Conservation (phyloP, 1,140 invertebrate genomes). For the Lutraria rhynchaena region DNA sequence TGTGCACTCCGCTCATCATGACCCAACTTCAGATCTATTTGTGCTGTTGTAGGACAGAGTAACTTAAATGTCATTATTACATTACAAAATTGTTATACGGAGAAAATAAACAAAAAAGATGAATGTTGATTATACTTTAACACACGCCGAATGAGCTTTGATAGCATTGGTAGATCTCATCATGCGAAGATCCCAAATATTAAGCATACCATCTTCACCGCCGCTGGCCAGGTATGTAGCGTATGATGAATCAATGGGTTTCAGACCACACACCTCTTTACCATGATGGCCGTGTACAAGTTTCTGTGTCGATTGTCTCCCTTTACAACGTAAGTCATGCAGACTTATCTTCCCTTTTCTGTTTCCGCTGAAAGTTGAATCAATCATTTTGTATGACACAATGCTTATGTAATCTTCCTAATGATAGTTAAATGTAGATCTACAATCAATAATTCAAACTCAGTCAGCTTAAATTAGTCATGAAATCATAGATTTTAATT, state of each 20-base stretch:
- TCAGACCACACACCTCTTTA: slow-evolving; percentile 57
- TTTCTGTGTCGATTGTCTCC: neutral
- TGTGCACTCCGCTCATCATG: no score
- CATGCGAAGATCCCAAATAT: slow-evolving; percentile 61
- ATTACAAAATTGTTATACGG: no score
- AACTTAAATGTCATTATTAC: no score
- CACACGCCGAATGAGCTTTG: slow-evolving; percentile 57
- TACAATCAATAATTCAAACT: no score
- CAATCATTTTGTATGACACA: no score
- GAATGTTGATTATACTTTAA: slow-evolving; percentile 38
- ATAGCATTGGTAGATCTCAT: slow-evolving; percentile 15
- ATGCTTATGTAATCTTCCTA: no score
- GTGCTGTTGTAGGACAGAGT: no score
- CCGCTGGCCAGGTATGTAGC: slow-evolving; percentile 58
- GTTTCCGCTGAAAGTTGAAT: slow-evolving; percentile 56
- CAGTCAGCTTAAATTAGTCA: no score
- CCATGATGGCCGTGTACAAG: slow-evolving; percentile 14
- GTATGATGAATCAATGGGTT: slow-evolving; percentile 23
- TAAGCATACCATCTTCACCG: slow-evolving; percentile 60
- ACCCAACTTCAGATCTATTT: no score
- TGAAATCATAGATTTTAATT: no score
- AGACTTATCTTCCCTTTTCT: slow-evolving; percentile 46
- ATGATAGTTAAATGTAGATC: no score
- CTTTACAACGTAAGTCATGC: slow-evolving; percentile 43
- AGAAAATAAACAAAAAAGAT: no score